These are phyloP conservation scores for Hirudinaria manillensis DNA, from an alignment of 2,888 invertebrate species.

Conservation along the genomic window DNA sequence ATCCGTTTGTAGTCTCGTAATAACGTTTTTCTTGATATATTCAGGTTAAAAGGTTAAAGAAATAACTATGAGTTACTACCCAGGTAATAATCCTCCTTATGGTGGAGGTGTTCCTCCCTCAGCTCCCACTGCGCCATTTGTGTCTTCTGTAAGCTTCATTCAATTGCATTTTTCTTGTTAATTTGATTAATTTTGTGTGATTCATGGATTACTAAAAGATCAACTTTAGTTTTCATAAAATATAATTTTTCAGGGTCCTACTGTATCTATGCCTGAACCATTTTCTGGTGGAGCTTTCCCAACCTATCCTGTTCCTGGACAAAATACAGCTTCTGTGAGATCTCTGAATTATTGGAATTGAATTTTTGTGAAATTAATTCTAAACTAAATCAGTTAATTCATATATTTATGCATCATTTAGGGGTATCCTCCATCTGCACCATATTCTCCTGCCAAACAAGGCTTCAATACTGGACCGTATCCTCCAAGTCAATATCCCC, in stretches of 20 bases:
- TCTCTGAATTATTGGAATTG: too few species aligned
- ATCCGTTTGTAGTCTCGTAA: too few species aligned
- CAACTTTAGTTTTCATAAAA: background rate
- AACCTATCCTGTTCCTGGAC: conserved; percentile 26
- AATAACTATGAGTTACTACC: conserved; percentile 15
- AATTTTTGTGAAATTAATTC: too few species aligned
- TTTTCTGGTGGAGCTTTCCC: conserved; percentile 25
- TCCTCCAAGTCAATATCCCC: conserved; percentile 18
- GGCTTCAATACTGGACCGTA: conserved; percentile 8
- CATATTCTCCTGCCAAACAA: background rate
- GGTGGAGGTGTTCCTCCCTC: background rate
- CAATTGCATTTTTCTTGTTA: background rate
- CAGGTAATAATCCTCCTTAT: background rate
- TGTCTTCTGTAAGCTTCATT: background rate
- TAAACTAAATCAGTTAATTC: background rate
- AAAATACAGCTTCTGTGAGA: background rate
- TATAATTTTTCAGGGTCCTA: conserved; percentile 15
- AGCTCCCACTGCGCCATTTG: background rate
- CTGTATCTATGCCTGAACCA: conserved; percentile 19
- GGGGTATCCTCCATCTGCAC: background rate
- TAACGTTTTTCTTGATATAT: too few species aligned
- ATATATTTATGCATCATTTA: background rate
- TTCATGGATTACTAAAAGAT: background rate
- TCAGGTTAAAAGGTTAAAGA: background rate
- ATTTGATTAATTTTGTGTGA: background rate